A percentile compares a stretch with the other conserved stretches of the same genome.
Conservation (phyloP, 1,140 invertebrate species). For the Euschistus heros region DNA sequence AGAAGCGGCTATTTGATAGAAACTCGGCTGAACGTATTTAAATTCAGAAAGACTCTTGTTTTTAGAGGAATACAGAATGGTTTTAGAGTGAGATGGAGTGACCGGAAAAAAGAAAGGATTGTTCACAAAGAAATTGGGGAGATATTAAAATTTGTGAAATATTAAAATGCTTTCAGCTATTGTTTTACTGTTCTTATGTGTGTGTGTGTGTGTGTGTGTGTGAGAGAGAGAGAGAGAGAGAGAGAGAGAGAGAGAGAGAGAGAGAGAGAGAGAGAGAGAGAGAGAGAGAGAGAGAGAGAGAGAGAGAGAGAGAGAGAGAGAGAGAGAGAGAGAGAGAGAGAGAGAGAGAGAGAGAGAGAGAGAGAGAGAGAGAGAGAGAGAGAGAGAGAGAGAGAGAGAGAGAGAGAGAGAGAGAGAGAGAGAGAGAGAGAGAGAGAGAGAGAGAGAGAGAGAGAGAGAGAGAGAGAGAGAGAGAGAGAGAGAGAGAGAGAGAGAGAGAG, state of each 20-base stretch:
- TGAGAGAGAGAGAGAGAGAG: slow-evolving; percentile 25
- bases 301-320: slow-evolving; percentile 20
- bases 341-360: slow-evolving; percentile 23
- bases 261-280: slow-evolving; percentile 24
- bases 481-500: background rate
- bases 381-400: background rate
- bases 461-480: background rate
- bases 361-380: slow-evolving; percentile 10
- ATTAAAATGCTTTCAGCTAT: no score
- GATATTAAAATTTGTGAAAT: no score
- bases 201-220: slow-evolving; percentile 25
- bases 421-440: background rate
- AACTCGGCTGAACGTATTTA: no score
- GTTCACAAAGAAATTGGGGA: no score
- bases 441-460: background rate
- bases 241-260: slow-evolving; percentile 25
- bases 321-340: slow-evolving; percentile 23
- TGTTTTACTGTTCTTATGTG: no score
- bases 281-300: slow-evolving; percentile 19
- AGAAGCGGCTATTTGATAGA: no score
- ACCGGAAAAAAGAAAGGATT: no score
- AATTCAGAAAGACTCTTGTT: no score
- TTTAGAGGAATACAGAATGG: no score
- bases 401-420: background rate
- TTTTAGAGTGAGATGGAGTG: no score